Percentiles rank a stretch among this genome's conserved stretches.
Evolutionary conservation across 2,797 vertebrate species (phyloP).

Genomic region (Platyrinchus mystaceus): DNA sequence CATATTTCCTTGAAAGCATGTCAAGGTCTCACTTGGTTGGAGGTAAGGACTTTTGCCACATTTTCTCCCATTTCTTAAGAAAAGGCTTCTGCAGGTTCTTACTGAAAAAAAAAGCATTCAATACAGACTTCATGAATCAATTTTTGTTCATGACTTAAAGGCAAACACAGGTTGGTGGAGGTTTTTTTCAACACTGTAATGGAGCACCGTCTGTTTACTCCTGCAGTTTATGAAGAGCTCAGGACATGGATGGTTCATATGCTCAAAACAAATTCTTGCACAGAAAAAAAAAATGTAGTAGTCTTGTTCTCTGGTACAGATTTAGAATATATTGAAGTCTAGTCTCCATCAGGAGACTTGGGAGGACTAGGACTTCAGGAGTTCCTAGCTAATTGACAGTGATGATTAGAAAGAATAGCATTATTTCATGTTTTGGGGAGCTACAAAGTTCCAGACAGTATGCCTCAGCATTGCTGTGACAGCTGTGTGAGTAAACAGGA

Average conservation of each 20-base stretch:
- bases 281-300: neutral
- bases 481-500: neutral
- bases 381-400: neutral
- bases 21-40: neutral
- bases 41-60: neutral
- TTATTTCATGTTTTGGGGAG: neutral
- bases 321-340: neutral
- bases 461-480: neutral
- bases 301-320: neutral
- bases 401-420: neutral
- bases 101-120: neutral
- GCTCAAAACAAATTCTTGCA: neutral
- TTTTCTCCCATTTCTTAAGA: neutral
- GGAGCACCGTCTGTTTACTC: neutral
- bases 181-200: neutral
- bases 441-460: neutral
- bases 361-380: neutral
- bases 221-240: neutral
- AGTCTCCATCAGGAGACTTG: neutral
- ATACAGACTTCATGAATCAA: neutral
- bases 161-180: neutral
- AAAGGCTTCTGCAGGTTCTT: neutral
- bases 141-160: neutral
- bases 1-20: neutral
- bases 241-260: neutral